These are phyloP conservation scores for Phrynocephalus forsythii DNA, from an alignment of 2,797 vertebrate species.

Conservation along the genomic window DNA sequence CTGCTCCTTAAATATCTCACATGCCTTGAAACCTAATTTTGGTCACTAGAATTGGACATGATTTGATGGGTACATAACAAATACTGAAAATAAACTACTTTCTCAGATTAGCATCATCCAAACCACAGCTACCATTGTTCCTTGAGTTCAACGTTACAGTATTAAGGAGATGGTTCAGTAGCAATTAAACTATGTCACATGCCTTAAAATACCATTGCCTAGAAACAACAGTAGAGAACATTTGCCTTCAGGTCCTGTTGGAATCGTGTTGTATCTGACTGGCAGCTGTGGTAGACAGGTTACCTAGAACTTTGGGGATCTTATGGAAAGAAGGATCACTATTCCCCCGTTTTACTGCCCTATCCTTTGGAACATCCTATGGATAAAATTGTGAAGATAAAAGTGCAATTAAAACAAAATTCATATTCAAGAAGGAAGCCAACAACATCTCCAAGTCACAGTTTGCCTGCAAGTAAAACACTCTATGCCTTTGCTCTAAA, in stretches of 20 bases:
- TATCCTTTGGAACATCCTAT: not conserved
- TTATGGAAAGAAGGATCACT: not conserved
- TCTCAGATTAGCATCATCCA: not conserved
- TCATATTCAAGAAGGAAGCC: conserved; percentile 7
- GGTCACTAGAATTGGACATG: no score
- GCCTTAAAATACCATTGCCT: not conserved
- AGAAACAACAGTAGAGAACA: not conserved
- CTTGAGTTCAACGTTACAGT: not conserved
- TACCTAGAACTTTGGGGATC: not conserved
- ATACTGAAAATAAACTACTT: not conserved
- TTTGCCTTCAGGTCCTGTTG: not conserved
- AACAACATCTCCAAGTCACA: not conserved
- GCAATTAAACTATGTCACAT: not conserved
- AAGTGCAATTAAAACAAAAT: conserved; percentile 17
- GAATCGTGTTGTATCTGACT: not conserved
- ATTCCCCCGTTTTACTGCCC: not conserved
- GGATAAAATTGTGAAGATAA: conserved; percentile 3
- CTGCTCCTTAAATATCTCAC: no score
- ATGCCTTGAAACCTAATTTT: no score
- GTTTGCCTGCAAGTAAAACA: not conserved
- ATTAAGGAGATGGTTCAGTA: not conserved
- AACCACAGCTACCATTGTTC: conserved; percentile 1
- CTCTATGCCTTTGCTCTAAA: not conserved
- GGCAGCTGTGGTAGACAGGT: not conserved
- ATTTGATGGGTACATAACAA: no score